These are phyloP conservation scores for Chiloscyllium punctatum DNA, from an alignment of 2,797 vertebrate genomes.

Conservation along the genomic window DNA sequence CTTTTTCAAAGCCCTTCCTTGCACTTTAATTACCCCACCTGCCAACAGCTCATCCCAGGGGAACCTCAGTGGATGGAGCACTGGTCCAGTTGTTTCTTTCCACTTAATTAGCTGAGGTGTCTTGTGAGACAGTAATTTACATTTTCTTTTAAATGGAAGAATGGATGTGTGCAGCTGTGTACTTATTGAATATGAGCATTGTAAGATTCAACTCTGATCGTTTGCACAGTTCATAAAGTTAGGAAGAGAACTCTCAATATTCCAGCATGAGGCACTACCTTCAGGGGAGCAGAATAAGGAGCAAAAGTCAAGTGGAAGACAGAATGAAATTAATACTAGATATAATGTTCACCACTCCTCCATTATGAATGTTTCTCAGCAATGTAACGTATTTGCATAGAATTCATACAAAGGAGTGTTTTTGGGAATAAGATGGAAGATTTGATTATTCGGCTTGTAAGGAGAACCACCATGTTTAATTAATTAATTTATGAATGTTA, in stretches of 20 bases:
- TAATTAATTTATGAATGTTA: not conserved
- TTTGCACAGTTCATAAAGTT: not conserved
- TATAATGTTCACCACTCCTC: not conserved
- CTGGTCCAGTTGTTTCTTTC: not conserved
- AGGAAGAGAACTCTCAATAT: not conserved
- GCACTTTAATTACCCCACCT: not conserved
- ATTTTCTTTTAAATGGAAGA: not conserved
- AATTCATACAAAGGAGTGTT: not conserved
- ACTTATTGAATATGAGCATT: not conserved
- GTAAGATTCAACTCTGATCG: not conserved
- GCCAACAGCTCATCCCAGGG: not conserved
- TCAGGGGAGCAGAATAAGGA: not conserved
- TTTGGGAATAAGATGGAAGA: not conserved
- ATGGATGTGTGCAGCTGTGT: not conserved
- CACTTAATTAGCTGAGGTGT: not conserved
- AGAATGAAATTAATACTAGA: not conserved
- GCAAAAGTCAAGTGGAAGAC: not conserved
- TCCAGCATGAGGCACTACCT: not conserved
- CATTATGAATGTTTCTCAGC: not conserved
- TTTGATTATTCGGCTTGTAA: not conserved
- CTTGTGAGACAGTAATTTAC: not conserved
- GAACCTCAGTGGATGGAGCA: not conserved
- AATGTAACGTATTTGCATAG: not conserved
- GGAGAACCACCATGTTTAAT: not conserved
- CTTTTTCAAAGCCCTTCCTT: not conserved